Conservation (phyloP, 2,113 vertebrate species). For the Cacatua alba region DNA sequence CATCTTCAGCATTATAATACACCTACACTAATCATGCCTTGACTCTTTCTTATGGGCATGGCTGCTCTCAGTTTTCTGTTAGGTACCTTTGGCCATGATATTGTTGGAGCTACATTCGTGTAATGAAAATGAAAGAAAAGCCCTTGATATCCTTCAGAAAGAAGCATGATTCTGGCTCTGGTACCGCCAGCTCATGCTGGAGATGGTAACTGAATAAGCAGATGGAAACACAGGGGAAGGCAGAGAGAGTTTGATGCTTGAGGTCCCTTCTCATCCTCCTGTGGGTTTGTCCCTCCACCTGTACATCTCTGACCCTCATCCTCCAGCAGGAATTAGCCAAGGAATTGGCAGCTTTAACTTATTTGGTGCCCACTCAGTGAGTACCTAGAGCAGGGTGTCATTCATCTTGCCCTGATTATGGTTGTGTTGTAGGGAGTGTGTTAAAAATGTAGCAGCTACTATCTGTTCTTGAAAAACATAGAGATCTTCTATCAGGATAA, state of each 20-base stretch:
- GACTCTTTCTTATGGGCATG: rapidly evolving
- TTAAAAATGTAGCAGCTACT: background rate
- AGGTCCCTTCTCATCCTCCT: background rate
- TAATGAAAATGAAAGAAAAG: background rate
- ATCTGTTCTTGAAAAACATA: background rate
- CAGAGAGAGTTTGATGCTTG: background rate
- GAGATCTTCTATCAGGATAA: background rate
- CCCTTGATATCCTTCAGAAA: background rate
- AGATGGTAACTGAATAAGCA: background rate
- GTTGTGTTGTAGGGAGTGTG: background rate
- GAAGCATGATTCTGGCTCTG: background rate
- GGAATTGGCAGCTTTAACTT: background rate
- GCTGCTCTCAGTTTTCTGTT: background rate
- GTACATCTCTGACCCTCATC: background rate
- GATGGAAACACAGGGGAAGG: background rate
- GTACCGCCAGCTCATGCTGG: background rate
- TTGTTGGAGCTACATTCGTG: background rate
- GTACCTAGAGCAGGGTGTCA: background rate
- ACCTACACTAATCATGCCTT: background rate
- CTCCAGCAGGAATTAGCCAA: background rate
- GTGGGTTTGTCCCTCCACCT: background rate
- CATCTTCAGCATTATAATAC: rapidly evolving
- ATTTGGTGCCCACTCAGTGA: background rate
- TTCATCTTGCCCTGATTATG: background rate
- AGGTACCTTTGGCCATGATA: rapidly evolving